Conservation (phyloP, 1,140 invertebrate species). For the Cylas formicarius region DNA sequence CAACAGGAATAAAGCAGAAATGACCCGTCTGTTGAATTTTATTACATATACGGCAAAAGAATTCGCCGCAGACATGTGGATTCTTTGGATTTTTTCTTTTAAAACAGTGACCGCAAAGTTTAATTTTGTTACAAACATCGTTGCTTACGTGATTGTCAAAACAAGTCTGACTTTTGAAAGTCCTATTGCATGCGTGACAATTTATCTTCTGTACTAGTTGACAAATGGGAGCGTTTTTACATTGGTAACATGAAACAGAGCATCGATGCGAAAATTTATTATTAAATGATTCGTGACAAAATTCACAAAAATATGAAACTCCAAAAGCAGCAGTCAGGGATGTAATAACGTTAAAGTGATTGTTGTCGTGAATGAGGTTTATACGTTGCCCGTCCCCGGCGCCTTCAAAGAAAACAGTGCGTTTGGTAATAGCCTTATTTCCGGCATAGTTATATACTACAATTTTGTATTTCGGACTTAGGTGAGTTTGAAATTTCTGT, state of each 20-base stretch:
- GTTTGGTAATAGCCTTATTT: no score
- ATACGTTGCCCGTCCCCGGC: constrained; percentile 2
- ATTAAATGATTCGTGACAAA: constrained; percentile 3
- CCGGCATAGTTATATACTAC: constrained; percentile 12
- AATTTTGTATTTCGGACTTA: constrained; percentile 8
- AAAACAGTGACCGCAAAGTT: background rate
- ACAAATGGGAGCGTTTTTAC: no score
- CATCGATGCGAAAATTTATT: background rate
- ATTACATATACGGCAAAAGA: constrained; percentile 7
- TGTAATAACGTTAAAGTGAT: constrained; percentile 2
- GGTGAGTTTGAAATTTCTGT: constrained; percentile 9
- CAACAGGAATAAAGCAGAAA: constrained; percentile 10
- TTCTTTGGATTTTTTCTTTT: background rate
- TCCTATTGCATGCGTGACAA: constrained; percentile 7
- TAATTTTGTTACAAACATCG: constrained; percentile 1
- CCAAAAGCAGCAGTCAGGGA: constrained; percentile 8
- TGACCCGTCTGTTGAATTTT: constrained; percentile 1
- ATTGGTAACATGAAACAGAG: background rate
- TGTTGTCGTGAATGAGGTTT: constrained; percentile 4
- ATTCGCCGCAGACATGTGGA: constrained; percentile 2
- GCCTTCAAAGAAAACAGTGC: no score
- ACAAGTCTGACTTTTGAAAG: constrained; percentile 7
- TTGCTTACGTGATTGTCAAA: constrained; percentile 12
- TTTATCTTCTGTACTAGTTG: background rate
- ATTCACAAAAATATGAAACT: constrained; percentile 7